Conservation (phyloP, 2,113 vertebrate species). For the Galbula dea region DNA sequence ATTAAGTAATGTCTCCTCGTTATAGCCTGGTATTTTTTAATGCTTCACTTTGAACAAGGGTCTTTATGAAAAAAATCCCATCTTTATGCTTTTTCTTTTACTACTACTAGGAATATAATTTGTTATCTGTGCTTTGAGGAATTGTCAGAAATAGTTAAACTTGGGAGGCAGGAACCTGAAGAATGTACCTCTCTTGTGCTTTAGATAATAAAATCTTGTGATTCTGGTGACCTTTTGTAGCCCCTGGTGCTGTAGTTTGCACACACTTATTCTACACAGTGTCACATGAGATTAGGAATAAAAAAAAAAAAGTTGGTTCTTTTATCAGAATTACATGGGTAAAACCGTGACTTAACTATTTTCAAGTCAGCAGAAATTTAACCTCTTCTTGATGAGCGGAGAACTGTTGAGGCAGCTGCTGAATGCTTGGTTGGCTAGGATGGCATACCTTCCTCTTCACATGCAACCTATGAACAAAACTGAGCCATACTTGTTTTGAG, state of each 20-base stretch:
- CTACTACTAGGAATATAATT: neutral
- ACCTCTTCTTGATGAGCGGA: neutral
- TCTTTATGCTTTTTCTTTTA: neutral
- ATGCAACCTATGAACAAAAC: rapidly evolving
- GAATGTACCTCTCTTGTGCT: neutral
- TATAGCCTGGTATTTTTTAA: neutral
- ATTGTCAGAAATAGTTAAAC: neutral
- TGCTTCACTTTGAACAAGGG: neutral
- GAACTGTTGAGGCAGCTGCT: neutral
- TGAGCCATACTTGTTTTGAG: neutral
- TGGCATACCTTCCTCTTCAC: neutral
- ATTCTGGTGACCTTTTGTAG: neutral
- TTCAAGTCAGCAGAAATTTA: neutral
- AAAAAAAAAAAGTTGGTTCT: neutral
- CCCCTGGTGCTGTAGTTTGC: neutral
- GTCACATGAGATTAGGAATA: neutral
- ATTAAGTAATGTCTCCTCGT: neutral
- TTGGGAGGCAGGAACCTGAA: neutral
- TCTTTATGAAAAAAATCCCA: neutral
- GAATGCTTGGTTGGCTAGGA: neutral
- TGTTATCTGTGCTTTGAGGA: neutral
- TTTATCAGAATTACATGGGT: neutral
- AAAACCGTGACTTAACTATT: neutral
- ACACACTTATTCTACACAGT: neutral
- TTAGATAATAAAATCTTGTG: neutral